Conservation (phyloP, 2,888 invertebrate species). For the Eurytoma californica region DNA sequence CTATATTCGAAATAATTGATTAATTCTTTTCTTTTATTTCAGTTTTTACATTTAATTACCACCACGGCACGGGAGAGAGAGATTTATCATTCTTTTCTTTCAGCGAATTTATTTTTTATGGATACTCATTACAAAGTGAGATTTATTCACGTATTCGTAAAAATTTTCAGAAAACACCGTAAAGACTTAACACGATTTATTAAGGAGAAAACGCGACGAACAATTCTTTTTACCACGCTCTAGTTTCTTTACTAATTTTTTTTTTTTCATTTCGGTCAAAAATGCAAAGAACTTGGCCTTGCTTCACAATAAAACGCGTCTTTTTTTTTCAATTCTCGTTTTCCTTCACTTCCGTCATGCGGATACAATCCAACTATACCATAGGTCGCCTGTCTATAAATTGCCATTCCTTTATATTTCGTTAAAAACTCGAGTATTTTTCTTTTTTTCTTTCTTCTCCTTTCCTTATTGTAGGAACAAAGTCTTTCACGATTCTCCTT, state of each 20-base stretch:
- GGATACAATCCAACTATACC: conserved; percentile 66
- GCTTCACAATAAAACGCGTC: conserved; percentile 57
- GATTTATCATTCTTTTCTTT: conserved; percentile 30
- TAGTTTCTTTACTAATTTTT: conserved; percentile 17
- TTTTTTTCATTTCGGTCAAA: conserved; percentile 35
- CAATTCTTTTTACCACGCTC: conserved; percentile 25
- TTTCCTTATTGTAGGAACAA: conserved; percentile 28
- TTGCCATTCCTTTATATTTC: conserved; percentile 55
- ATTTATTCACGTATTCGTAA: conserved; percentile 46
- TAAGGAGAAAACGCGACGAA: conserved; percentile 41
- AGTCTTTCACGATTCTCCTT: conserved; percentile 40
- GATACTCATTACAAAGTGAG: conserved; percentile 31
- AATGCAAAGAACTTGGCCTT: conserved; percentile 47
- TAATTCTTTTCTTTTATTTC: conserved; percentile 38
- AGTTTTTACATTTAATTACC: conserved; percentile 47
- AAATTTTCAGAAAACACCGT: conserved; percentile 52
- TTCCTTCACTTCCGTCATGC: conserved; percentile 63
- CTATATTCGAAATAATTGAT: conserved; percentile 53
- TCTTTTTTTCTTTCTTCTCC: conserved; percentile 17
- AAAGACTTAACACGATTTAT: conserved; percentile 48
- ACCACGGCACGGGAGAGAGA: conserved; percentile 52
- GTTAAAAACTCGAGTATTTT: conserved; percentile 39
- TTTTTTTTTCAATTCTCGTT: conserved; percentile 38
- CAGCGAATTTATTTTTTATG: conserved; percentile 28
- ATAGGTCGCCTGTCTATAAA: conserved; percentile 52